Conservation (phyloP, 1,140 invertebrate species). For the Heterodera carotae region DNA sequence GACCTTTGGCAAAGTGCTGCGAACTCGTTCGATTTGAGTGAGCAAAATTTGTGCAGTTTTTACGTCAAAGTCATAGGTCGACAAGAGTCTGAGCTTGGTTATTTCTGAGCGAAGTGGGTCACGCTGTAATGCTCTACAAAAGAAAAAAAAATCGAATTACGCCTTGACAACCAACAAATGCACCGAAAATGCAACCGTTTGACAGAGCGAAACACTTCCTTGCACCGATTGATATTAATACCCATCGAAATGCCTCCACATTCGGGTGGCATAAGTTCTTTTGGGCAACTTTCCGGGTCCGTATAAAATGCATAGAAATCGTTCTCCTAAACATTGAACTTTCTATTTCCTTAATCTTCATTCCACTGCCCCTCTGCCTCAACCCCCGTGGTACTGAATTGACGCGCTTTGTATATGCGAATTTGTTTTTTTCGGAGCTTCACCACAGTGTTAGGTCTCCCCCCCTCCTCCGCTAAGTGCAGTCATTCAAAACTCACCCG, state of each 20-base stretch:
- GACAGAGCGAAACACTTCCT: neutral
- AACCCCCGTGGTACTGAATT: no score
- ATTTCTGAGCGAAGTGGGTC: neutral
- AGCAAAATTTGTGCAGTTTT: neutral
- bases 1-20: slow-evolving; percentile 6
- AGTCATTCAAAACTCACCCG: neutral
- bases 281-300: neutral
- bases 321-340: neutral
- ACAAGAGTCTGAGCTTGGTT: neutral
- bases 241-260: neutral
- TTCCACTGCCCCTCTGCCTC: no score
- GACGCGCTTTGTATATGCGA: no score
- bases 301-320: slow-evolving; percentile 9
- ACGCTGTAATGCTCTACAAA: neutral
- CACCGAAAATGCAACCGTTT: neutral
- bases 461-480: no score
- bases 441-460: no score
- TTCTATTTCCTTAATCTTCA: no score
- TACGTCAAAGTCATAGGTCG: neutral
- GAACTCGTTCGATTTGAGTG: slow-evolving; percentile 11
- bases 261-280: slow-evolving; percentile 6
- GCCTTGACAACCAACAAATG: neutral
- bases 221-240: neutral
- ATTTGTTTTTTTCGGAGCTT: no score
- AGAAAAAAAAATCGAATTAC: neutral